These are phyloP conservation scores for Buceros bicornis DNA, from an alignment of 2,797 vertebrate genomes.

Conservation along the genomic window DNA sequence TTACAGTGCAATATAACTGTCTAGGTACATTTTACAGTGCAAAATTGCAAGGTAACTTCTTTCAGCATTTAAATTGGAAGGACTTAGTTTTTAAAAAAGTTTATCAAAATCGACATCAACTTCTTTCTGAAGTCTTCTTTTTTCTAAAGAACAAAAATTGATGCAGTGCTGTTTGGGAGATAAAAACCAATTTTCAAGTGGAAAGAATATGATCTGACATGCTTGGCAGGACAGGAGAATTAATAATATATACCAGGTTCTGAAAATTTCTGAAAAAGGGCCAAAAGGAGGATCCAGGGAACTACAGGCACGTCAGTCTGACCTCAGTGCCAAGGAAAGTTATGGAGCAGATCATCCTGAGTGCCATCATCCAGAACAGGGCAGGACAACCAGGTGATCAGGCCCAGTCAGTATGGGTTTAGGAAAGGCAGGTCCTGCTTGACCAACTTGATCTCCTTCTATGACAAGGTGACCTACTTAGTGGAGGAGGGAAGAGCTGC, in stretches of 20 bases:
- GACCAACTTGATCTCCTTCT: no score
- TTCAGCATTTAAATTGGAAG: background rate
- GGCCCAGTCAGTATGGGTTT: no score
- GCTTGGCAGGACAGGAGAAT: background rate
- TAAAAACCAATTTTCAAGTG: conserved; percentile 27
- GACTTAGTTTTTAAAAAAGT: background rate
- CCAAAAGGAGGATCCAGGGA: no score
- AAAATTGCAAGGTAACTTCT: background rate
- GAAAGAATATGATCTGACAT: conserved; percentile 30
- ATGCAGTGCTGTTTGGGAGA: conserved; percentile 11
- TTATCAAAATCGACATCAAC: conserved; percentile 4
- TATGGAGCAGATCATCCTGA: no score
- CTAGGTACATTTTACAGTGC: background rate
- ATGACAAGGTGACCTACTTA: no score
- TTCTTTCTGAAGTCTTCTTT: conserved; percentile 29
- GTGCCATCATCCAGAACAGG: no score
- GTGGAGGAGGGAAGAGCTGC: no score
- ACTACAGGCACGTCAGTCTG: no score
- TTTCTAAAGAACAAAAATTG: background rate
- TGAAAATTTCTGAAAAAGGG: background rate
- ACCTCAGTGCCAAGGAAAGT: no score
- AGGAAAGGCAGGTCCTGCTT: no score
- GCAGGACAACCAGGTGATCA: no score
- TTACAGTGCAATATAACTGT: background rate
- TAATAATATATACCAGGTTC: background rate